Evolutionary conservation across 1,140 invertebrate species (phyloP), one percentile per base, ranked within the genome.

Genomic region (Berghia stephanieae): DNA sequence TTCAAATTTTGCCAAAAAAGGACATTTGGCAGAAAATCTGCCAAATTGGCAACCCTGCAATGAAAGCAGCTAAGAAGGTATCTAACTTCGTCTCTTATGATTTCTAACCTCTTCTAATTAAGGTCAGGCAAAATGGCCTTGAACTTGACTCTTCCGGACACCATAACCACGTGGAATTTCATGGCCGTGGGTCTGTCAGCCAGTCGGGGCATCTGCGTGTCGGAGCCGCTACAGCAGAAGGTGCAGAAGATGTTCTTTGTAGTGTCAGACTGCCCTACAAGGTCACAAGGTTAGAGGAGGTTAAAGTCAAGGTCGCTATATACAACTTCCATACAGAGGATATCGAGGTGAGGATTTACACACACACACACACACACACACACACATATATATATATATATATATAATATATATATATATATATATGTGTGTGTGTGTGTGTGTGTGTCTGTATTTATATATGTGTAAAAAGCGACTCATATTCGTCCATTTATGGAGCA

Each of bases 111-210:
- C 18, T 43, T 18, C 18, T 40, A 13, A 10, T 69, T 2, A 44
- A 78, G 76, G 0, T 52, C 67, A 57, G 83, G 83, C 21, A 8
- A 13, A 8, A 31, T 80, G 36, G 27, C 24, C 0, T 42, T 77
- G 21, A 70, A 78, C 34, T 27, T 82, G 5, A 68, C 60, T n/a
- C 18, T 88, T 27, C 89, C 89, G 13, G 88, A 90, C 70, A 86
- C 87, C 2, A 88, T 90, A 5, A 90, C 90, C 13, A 89, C 86
- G 10, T 89, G 89, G 88, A 67, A 81, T 0, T 79, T 90, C 18
- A 80, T 86, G 70, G 87, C 83, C 4, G 70, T 90, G 2, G 83
- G 87, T 3, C 44, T 90, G 2, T 87, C 86, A 1, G 36, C 76
- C 5, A 46, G 72, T 1, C 38, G 82, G 21, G 89, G 89, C 4